A percentile compares a stretch with the other conserved stretches of the same genome.
Conservation (phyloP, 2,113 vertebrate species). For the Syrrhaptes paradoxus region DNA sequence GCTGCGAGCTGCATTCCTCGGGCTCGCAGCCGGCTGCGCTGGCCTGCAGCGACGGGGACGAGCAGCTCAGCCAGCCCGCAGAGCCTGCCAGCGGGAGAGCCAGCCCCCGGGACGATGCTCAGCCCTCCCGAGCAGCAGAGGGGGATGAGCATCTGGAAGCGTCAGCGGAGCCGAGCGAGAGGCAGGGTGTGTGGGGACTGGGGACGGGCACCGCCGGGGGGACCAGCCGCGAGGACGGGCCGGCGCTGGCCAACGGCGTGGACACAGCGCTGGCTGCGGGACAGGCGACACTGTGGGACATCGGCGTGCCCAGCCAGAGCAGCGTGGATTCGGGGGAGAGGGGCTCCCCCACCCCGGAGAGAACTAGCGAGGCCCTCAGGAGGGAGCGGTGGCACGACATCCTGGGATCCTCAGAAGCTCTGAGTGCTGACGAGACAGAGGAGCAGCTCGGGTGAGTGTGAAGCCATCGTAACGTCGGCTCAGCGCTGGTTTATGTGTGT, state of each 20-base stretch:
- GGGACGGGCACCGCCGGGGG: fast-evolving
- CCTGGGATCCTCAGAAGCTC: slow-evolving; percentile 8
- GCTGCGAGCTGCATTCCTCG: not conserved
- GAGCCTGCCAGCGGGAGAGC: not conserved
- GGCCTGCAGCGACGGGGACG: not conserved
- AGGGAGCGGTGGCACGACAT: not conserved
- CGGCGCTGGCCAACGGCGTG: not conserved
- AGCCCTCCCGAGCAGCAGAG: not conserved
- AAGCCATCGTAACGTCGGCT: fast-evolving
- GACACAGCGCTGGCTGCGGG: not conserved
- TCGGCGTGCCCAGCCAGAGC: not conserved
- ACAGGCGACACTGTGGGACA: not conserved
- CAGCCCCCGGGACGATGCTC: not conserved
- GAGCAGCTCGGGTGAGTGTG: slow-evolving; percentile 55
- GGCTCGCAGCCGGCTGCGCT: not conserved
- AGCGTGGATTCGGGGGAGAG: not conserved
- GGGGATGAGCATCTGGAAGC: not conserved
- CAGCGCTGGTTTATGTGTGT: fast-evolving
- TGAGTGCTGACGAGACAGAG: not conserved
- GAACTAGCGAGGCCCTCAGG: not conserved
- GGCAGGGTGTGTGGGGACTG: not conserved
- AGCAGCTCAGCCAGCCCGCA: not conserved
- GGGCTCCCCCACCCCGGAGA: not conserved
- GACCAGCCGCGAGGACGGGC: not conserved
- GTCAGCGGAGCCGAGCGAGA: not conserved